These are phyloP conservation scores for Drosophila tripunctata DNA, from an alignment of 2,888 invertebrate species.

Conservation along the genomic window DNA sequence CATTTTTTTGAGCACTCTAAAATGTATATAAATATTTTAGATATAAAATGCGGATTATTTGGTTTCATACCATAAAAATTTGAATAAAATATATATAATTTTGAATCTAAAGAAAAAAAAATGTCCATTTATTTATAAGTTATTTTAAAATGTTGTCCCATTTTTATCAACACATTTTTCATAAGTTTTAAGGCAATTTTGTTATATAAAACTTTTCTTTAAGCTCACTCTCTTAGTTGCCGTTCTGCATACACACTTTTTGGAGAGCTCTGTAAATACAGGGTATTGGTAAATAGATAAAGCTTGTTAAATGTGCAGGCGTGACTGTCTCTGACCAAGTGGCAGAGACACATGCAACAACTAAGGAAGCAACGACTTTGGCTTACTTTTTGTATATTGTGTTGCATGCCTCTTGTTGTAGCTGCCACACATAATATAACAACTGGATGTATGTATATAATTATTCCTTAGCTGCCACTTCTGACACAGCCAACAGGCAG, in stretches of 20 bases:
- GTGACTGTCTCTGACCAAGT: slow-evolving; percentile 48
- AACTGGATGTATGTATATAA: slow-evolving; percentile 39
- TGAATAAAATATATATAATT: too few species aligned
- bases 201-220: too few species aligned
- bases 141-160: too few species aligned
- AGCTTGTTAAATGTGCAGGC: slow-evolving; percentile 71
- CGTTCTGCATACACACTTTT: not conserved
- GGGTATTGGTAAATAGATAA: slow-evolving; percentile 55
- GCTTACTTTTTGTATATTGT: slow-evolving; percentile 58
- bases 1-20: too few species aligned
- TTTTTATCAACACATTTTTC: too few species aligned
- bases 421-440: slow-evolving; percentile 16
- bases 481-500: slow-evolving; percentile 32
- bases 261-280: not conserved
- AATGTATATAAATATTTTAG: too few species aligned
- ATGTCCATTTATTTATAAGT: too few species aligned
- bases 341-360: slow-evolving; percentile 11
- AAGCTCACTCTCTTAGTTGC: not conserved
- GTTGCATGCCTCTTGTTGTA: slow-evolving; percentile 63
- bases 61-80: too few species aligned
- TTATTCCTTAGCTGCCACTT: slow-evolving; percentile 62
- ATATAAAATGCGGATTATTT: too few species aligned
- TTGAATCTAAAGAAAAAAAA: too few species aligned
- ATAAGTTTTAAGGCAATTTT: too few species aligned
- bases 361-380: slow-evolving; percentile 36